Conservation (phyloP, 1,140 invertebrate species). For the Ceratosolen fusciceps region DNA sequence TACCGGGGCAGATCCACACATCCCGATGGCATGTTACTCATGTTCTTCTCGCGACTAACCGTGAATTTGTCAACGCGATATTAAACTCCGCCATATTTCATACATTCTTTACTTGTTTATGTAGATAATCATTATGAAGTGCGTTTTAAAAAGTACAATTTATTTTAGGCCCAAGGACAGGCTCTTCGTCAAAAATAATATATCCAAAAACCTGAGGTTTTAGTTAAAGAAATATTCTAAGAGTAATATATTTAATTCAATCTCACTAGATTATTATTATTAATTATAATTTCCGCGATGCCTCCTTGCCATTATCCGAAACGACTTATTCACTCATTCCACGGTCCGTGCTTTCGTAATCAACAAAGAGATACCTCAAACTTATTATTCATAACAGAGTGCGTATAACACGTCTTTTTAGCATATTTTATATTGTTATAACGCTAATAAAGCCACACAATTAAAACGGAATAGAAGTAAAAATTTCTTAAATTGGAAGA, state of each 20-base stretch:
- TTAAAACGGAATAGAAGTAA: slow-evolving; percentile 1
- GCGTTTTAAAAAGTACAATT: neutral
- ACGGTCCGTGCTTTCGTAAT: neutral
- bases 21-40: slow-evolving; percentile 16
- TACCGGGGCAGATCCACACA: neutral
- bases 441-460: slow-evolving; percentile 14
- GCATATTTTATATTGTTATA: neutral
- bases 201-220: neutral
- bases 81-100: neutral
- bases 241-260: neutral
- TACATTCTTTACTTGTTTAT: neutral
- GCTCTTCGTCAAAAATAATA: neutral
- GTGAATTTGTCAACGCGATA: slow-evolving; percentile 26
- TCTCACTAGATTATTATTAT: neutral
- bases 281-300: neutral
- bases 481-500: slow-evolving; percentile 21
- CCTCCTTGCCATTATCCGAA: too few relatives aligned
- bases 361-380: neutral
- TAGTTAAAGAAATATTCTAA: neutral
- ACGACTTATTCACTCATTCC: too few relatives aligned
- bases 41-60: neutral
- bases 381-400: neutral
- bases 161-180: neutral
- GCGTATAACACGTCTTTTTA: neutral
- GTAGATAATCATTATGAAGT: neutral